Evolutionary conservation across 1,140 invertebrate species (phyloP).

Genomic region (Cryptotermes secundus): DNA sequence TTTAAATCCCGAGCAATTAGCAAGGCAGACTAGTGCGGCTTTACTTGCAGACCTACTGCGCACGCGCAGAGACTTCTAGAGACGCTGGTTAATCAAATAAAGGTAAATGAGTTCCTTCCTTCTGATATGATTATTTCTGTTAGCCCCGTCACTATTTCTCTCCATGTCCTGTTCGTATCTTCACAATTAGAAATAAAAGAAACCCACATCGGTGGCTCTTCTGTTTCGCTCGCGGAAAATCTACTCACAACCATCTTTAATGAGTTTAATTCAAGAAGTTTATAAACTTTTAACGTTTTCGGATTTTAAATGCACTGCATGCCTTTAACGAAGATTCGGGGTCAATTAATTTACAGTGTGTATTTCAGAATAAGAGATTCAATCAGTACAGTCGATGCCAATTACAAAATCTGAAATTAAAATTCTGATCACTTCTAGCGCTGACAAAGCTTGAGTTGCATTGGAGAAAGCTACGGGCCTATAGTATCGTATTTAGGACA

Average conservation of each 20-base stretch:
- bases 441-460: no score
- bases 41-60: not conserved
- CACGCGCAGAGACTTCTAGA: not conserved
- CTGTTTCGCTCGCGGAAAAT: not conserved
- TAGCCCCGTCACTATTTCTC: not conserved
- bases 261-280: not conserved
- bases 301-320: not conserved
- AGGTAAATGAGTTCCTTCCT: conserved; percentile 25
- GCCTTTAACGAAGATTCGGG: not conserved
- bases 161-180: not conserved
- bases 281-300: not conserved
- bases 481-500: no score
- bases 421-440: no score
- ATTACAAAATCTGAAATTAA: not conserved
- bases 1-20: conserved; percentile 33
- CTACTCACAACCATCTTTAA: not conserved
- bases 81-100: conserved; percentile 24
- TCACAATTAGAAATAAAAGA: not conserved
- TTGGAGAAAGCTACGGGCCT: no score
- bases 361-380: not conserved
- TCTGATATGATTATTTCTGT: conserved; percentile 26
- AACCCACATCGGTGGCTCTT: not conserved
- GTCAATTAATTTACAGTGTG: not conserved
- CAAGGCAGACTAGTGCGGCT: not conserved
- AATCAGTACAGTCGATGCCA: not conserved